Base-by-base conservation (phyloP, 1,140 invertebrate species). In the Cataglyphis hispanica region DNA sequence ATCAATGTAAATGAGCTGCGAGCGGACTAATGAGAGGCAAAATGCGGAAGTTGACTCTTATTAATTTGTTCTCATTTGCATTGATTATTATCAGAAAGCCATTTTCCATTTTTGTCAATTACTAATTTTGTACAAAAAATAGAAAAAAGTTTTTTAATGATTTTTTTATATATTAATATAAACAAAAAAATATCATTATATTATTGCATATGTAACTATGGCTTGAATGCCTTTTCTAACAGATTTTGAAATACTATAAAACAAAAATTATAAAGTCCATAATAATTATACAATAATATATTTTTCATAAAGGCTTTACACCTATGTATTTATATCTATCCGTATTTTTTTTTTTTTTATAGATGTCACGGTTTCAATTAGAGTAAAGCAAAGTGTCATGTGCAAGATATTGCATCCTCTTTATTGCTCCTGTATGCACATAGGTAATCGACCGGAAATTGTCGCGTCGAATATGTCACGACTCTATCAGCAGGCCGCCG, bases 381-480 rank as follows among this genome's bases (percentile, higher is more conserved):
- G 97, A 86, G 95, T 97, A n/a, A 94, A 95, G 83, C 93, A 96
- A 64, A 96, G 96, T 53, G 92, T 96, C 78, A 97, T 97, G 96
- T 97, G 97, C 86, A 96, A 96, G 50, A 93, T 97, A 89, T 95
- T 97, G 88, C 97, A 97, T 91, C 94, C 96, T 58, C 93, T 97
- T 86, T 97, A 97, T 93, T 97, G 97, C 88, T 94, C 96, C n/a
- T 97, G 97, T 92, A 97, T 97, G 94, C 96, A 97, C 93, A 94
- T 93, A 90, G 96, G 96, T 40, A 95, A 95, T 64, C 93, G 95
- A 60, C 96, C 96, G 85, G 95, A 94, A 60, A 93, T 94, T 46
- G 92, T 96, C 91, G 92, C 95, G 7, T 96, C 96, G 4, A 94
- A 95, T 78, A 95, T 96, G 92, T 95, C 96, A 0, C 91, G 94